Percentiles rank a stretch among this genome's conserved stretches.
Evolutionary conservation across 2,888 invertebrate species (phyloP).

Genomic region (Cordilura impudica): DNA sequence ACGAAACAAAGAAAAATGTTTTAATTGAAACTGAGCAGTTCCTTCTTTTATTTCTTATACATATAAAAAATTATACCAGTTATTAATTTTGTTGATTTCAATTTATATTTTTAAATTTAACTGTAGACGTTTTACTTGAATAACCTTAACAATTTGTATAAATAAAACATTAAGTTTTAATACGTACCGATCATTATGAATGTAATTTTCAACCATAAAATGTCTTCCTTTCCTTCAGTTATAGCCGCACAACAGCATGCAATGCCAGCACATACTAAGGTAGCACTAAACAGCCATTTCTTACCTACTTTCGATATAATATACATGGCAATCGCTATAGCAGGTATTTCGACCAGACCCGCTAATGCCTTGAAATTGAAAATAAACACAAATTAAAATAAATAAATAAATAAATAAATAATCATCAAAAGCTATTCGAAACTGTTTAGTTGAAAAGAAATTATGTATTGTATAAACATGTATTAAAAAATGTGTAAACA

Average conservation of each 20-base stretch:
- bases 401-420: slow-evolving; percentile 1
- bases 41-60: too few species aligned
- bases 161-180: not conserved
- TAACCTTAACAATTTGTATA: not conserved
- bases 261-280: slow-evolving; percentile 83
- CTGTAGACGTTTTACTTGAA: not conserved
- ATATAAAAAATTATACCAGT: too few species aligned
- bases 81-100: too few species aligned
- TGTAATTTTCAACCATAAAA: slow-evolving; percentile 85
- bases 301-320: slow-evolving; percentile 87
- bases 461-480: not conserved
- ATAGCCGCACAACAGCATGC: slow-evolving; percentile 84
- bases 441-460: not conserved
- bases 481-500: slow-evolving; percentile 2
- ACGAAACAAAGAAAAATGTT: too few species aligned
- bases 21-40: too few species aligned
- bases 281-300: slow-evolving; percentile 84
- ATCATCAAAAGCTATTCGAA: not conserved
- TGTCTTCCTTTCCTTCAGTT: slow-evolving; percentile 79
- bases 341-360: slow-evolving; percentile 88
- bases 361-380: slow-evolving; percentile 79
- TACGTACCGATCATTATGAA: slow-evolving; percentile 84
- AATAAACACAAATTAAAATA: not conserved
- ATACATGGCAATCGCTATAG: slow-evolving; percentile 86
- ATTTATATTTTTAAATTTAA: not conserved